Conservation (phyloP, 2,113 vertebrate species). For the Euleptes europaea region DNA sequence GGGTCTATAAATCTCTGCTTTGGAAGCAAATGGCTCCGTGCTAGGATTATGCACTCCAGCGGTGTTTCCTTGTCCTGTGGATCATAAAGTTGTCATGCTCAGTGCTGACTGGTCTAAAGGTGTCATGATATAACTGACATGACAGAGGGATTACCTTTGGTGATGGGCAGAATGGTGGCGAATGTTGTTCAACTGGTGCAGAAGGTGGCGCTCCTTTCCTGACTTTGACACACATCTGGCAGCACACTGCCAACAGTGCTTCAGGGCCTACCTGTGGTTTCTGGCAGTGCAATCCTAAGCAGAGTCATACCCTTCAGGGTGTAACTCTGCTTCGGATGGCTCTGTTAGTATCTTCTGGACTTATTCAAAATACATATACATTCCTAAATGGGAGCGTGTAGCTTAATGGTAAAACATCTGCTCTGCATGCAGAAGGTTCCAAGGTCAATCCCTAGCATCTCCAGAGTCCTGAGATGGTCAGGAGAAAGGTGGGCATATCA, state of each 20-base stretch:
- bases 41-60: background rate
- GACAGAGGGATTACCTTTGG: background rate
- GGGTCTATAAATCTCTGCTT: background rate
- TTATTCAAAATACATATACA: no score
- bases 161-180: background rate
- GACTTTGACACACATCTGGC: background rate
- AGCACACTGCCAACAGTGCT: background rate
- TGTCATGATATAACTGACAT: background rate
- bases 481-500: no score
- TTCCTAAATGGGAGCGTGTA: no score
- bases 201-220: background rate
- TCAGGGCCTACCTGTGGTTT: background rate
- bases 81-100: background rate
- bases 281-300: no score
- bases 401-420: no score
- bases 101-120: background rate
- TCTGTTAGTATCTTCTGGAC: no score
- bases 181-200: background rate
- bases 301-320: no score
- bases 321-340: no score
- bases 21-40: background rate
- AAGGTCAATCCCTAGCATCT: no score
- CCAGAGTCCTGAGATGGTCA: no score
- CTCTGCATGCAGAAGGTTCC: no score
- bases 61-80: background rate